Evolutionary conservation across 2,113 vertebrate genomes (phyloP), one percentile per base, ranked within the genome.

Genomic region (Merops nubicus): DNA sequence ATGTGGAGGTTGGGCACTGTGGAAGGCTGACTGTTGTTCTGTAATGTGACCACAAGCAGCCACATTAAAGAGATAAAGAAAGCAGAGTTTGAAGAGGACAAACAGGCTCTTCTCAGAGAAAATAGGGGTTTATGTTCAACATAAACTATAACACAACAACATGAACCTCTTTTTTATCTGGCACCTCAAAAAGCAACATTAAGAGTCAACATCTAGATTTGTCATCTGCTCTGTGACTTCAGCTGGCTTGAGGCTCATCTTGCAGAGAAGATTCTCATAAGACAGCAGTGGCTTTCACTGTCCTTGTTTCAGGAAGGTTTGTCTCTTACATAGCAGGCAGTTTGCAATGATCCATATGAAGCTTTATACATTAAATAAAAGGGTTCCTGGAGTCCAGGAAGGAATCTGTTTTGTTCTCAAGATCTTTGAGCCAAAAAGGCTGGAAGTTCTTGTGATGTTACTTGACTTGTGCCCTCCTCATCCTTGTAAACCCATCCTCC

Each of bases 51-150:
- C 13, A 18, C 68, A 33, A 6, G 34, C 33, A 84, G 54, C 54
- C 14, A 48, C 0, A 0, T 22, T 8, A 45, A 48, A 84, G 12
- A 74, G 13, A n/a, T 8, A 75, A 57, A 74, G 14, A 70, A 75
- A 91, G 21, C 11, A 68, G 73, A 26, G 16, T n/a, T n/a, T 60
- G 40, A 69, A 68, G 53, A 80, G 43, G 57, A 62, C 16, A 69
- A 68, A 25, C 6, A 65, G 36, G 36, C 7, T 38, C 5, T 20
- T 77, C 26, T 36, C 29, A 50, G 33, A 54, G 42, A 70, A 86
- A 65, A 56, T 3, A 0, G 20, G 5, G 38, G 76, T 50, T 12
- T 50, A 5, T 53, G 69, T 42, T 51, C 48, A 28, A 1, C 1
- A 0, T 67, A 23, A 47, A 57, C 18, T 31, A 15, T 4, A 47